Evolutionary conservation across 2,113 vertebrate species (phyloP).

Genomic region (Holacanthus passer): DNA sequence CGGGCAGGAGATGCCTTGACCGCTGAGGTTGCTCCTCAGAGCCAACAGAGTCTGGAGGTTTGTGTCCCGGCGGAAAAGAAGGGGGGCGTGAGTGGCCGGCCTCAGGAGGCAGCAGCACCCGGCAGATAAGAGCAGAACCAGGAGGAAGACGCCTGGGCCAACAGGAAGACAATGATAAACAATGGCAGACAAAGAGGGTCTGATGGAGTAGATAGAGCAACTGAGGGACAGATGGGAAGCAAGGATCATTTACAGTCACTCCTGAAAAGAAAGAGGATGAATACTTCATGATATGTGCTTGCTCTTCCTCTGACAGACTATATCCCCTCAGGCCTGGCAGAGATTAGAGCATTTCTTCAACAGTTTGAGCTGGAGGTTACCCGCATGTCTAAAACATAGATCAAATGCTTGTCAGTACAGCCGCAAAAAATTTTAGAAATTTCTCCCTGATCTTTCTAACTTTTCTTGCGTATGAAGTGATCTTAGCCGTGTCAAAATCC

Average conservation of each 20-base stretch:
- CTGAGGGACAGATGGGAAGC: conserved; percentile 28
- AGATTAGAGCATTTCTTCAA: conserved; percentile 24
- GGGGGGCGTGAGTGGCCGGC: conserved; percentile 92
- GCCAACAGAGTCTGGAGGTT: conserved; percentile 97
- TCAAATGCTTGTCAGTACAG: conserved; percentile 15
- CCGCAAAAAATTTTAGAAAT: neutral
- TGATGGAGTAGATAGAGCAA: conserved; percentile 44
- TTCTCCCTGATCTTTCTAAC: neutral
- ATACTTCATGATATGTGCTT: conserved; percentile 41
- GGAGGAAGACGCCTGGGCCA: conserved; percentile 88
- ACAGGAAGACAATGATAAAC: conserved; percentile 39
- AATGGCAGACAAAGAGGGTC: conserved; percentile 20
- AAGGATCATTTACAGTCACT: conserved; percentile 46
- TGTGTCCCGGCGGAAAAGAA: conserved; percentile 93
- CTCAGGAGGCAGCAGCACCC: conserved; percentile 92
- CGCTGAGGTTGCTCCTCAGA: conserved; percentile 96
- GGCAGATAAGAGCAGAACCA: conserved; percentile 89
- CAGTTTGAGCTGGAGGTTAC: conserved; percentile 18
- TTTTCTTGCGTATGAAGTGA: conserved; percentile 4
- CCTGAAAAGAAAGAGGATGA: conserved; percentile 43
- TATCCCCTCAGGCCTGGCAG: conserved; percentile 5
- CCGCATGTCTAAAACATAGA: conserved; percentile 9
- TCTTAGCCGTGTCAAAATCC: neutral
- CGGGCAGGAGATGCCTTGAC: conserved; percentile 95
- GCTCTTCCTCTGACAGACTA: conserved; percentile 40